Percentiles rank a stretch among this genome's conserved stretches.
Evolutionary conservation across 2,113 vertebrate species (phyloP).

Genomic region (Malaclemys terrapin): DNA sequence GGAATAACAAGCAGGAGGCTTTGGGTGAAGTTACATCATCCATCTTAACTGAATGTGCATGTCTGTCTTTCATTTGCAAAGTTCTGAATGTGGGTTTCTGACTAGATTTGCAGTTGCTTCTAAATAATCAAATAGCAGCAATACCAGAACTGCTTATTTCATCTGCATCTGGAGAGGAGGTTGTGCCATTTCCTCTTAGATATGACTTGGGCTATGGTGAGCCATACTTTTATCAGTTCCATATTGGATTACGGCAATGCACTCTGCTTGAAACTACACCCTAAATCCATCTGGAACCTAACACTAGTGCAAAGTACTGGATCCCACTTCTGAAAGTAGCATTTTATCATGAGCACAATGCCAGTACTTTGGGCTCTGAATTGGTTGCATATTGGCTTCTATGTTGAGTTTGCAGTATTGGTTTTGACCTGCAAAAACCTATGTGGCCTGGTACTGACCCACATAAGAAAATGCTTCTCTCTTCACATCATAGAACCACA

Average conservation of each 20-base stretch:
- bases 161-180: slow-evolving; percentile 62
- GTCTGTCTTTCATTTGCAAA: slow-evolving; percentile 53
- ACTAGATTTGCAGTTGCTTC: slow-evolving; percentile 70
- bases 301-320: background rate
- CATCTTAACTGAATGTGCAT: slow-evolving; percentile 26
- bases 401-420: background rate
- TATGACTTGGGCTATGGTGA: slow-evolving; percentile 5
- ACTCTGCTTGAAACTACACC: background rate
- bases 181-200: slow-evolving; percentile 55
- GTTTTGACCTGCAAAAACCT: background rate
- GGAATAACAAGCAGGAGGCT: slow-evolving; percentile 65
- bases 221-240: slow-evolving; percentile 38
- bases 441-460: background rate
- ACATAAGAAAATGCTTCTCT: background rate
- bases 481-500: background rate
- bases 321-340: background rate
- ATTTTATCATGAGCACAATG: background rate
- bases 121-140: slow-evolving; percentile 60
- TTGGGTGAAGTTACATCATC: slow-evolving; percentile 59
- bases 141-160: slow-evolving; percentile 31
- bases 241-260: background rate
- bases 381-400: background rate
- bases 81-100: slow-evolving; percentile 55
- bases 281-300: slow-evolving; percentile 5
- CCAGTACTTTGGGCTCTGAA: background rate